These are phyloP conservation scores for Morinoia aosen DNA, from an alignment of 2,888 invertebrate genomes.

Conservation along the genomic window DNA sequence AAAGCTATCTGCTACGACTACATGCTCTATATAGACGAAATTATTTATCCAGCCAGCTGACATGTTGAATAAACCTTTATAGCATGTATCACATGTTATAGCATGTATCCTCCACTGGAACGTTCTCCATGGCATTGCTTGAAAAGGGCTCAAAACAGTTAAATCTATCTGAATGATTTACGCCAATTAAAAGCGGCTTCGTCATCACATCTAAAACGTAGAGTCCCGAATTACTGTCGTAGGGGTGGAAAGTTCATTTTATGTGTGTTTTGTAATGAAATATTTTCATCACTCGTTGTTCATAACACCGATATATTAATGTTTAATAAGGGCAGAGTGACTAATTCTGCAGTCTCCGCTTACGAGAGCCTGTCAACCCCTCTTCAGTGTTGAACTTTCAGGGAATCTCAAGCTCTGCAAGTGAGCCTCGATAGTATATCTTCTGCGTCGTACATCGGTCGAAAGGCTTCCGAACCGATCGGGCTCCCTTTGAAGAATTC, in stretches of 20 bases:
- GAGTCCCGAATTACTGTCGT: background rate
- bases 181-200: background rate
- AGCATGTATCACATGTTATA: too few species aligned
- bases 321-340: background rate
- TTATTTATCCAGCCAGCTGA: too few species aligned
- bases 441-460: background rate
- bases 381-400: background rate
- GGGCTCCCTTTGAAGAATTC: background rate
- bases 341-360: background rate
- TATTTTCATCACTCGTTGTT: background rate
- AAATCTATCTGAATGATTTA: background rate
- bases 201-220: background rate
- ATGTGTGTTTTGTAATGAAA: background rate
- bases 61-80: too few species aligned
- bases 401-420: background rate
- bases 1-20: too few species aligned
- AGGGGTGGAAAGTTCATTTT: background rate
- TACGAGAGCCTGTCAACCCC: background rate
- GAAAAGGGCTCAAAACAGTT: background rate
- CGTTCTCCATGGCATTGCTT: too few species aligned
- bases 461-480: background rate
- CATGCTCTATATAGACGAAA: too few species aligned
- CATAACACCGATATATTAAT: background rate
- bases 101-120: too few species aligned
- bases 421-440: background rate